phyloP scores from a whole-genome alignment of 2,888 invertebrate genomes.

The Dusona sp. region DNA sequence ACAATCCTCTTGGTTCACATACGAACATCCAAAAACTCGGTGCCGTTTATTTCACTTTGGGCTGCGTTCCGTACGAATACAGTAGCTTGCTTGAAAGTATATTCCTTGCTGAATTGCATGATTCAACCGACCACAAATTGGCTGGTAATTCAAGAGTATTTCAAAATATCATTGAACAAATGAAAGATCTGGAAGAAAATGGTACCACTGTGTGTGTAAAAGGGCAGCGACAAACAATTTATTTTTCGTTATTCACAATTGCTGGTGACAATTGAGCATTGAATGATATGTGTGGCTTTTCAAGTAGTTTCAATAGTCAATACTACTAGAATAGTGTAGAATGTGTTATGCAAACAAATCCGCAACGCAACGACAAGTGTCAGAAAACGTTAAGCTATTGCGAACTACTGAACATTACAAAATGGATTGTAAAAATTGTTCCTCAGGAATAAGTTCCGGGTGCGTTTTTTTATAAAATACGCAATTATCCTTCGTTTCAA shows the following conservation, averaged over 20 bases:
- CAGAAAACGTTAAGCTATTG: not conserved
- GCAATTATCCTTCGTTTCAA: too few relatives aligned
- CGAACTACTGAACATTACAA: too few relatives aligned
- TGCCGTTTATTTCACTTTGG: conserved; percentile 60
- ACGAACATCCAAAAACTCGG: conserved; percentile 63
- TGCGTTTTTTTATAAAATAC: too few relatives aligned
- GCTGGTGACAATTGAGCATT: conserved; percentile 62
- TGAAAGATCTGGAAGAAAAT: conserved; percentile 45
- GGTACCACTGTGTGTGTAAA: conserved; percentile 45
- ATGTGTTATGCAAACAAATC: conserved; percentile 51
- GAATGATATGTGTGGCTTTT: conserved; percentile 61
- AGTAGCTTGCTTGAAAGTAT: conserved; percentile 64
- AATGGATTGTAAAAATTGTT: too few relatives aligned
- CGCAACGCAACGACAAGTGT: conserved; percentile 2
- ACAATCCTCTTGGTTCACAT: conserved; percentile 59
- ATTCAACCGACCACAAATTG: conserved; percentile 50
- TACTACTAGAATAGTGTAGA: conserved; percentile 66
- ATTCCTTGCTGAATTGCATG: conserved; percentile 60
- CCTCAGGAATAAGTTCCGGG: too few relatives aligned
- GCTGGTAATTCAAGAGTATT: conserved; percentile 46
- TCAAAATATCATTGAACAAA: conserved; percentile 43
- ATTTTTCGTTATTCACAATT: conserved; percentile 53
- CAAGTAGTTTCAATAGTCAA: conserved; percentile 58
- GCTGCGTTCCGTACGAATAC: conserved; percentile 57
- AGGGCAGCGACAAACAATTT: conserved; percentile 29